These are phyloP conservation scores for Notamacropus eugenii DNA, from an alignment of 2,797 vertebrate species.

Conservation along the genomic window DNA sequence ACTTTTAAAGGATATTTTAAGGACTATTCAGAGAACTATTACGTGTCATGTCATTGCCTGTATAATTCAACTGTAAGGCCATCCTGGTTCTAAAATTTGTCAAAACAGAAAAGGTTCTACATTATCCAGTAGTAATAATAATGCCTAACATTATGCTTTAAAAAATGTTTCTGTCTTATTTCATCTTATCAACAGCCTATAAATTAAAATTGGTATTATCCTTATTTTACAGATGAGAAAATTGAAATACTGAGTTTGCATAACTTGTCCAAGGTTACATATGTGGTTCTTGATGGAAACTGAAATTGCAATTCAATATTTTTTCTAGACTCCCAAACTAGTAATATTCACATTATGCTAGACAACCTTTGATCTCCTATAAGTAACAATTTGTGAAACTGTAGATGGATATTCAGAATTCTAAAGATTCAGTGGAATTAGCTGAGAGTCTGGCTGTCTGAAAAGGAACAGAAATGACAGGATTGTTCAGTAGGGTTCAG, in stretches of 20 bases:
- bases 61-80: conserved; percentile 25
- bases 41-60: background rate
- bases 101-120: conserved; percentile 35
- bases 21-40: background rate
- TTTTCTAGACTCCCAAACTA: background rate
- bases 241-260: background rate
- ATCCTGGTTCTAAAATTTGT: conserved; percentile 8
- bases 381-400: conserved; percentile 14
- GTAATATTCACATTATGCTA: conserved; percentile 7
- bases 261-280: conserved; percentile 22
- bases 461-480: background rate
- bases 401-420: background rate
- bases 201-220: background rate
- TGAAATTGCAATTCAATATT: background rate
- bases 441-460: background rate
- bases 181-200: background rate
- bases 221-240: background rate
- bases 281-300: conserved; percentile 1
- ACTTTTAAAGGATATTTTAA: conserved; percentile 20
- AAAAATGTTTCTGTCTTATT: background rate
- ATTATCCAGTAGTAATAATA: conserved; percentile 32
- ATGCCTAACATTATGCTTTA: background rate
- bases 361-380: background rate
- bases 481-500: background rate
- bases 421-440: background rate